Base-by-base conservation (phyloP, 2,797 vertebrate species). In the Mormyrus hasselquistii region DNA sequence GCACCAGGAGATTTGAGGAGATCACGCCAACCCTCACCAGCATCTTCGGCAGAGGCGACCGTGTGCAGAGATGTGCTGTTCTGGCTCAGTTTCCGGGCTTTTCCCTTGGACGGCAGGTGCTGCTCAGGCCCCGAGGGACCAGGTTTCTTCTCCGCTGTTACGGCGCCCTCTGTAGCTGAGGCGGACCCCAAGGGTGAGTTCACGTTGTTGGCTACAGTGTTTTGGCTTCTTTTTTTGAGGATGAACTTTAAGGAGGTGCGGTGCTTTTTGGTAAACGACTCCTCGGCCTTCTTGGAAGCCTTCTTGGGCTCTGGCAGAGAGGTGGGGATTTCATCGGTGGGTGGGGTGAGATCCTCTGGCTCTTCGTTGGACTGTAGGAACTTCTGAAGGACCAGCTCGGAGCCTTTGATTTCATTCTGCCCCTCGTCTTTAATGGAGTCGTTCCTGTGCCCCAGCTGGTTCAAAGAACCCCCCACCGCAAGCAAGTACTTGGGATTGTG, bases 401-500 rank as follows among this genome's bases (percentile, higher is more conserved):
- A 25, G 38, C 34, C 2, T 34, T 69, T 41, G 55, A 69, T 10
- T 16, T 6, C 53, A 88, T 34, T 25, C 29, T 44, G 29, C 25
- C 89, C 82, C 62, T 84, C 89, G 7, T n/a, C 87, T 69, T 8
- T 47, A 2, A 87, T 88, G 0, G 90, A 52, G n/a, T 92, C 92
- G 5, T 92, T 90, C 2, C 94, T 65, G 19, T 93, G 93, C 0
- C 84, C 50, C 0, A 91, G 1, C 0, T 89, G 59, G 12, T 57
- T 92, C 0, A 89, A 92, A 14, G 87, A 44, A 79, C 94, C 92
- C 10, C 96, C 96, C 0, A 96, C 91, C 12, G 94, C 96, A 90
- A 99, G 93, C 2, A 93, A 92, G 2, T 99, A 99, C 92, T 98
- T 99, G 76, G 98, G 98, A 90, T 98, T 99, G 95, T 99, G 94